Evolutionary conservation across 2,888 invertebrate species (phyloP).

Genomic region (Syrphus vitripennis): DNA sequence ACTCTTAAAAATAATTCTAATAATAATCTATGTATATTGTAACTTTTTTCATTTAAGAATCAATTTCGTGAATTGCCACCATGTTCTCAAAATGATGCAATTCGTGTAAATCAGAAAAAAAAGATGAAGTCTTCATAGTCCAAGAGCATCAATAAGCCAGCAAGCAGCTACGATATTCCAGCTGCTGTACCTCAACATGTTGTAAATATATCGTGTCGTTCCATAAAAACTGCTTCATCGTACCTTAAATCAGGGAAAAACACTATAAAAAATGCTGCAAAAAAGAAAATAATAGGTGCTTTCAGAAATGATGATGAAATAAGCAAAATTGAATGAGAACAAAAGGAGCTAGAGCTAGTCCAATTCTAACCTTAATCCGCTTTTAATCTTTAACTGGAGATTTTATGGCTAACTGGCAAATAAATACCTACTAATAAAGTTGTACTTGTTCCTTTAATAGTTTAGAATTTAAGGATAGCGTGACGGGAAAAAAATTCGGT

Average conservation of each 20-base stretch:
- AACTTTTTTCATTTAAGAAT: slow-evolving; percentile 75
- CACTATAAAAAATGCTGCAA: slow-evolving; percentile 60
- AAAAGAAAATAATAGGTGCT: slow-evolving; percentile 35
- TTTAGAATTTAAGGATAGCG: not conserved
- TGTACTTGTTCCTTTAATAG: slow-evolving; percentile 1
- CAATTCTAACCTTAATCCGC: not conserved
- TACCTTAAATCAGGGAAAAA: slow-evolving; percentile 78
- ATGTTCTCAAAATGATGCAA: slow-evolving; percentile 76
- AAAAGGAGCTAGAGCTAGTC: not conserved
- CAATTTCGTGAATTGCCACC: slow-evolving; percentile 79
- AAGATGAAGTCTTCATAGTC: slow-evolving; percentile 80
- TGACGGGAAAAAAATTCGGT: not conserved
- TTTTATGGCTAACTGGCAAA: not conserved
- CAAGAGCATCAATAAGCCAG: slow-evolving; percentile 76
- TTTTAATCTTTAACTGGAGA: too few species aligned
- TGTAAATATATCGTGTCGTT: slow-evolving; percentile 74
- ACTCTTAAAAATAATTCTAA: not conserved
- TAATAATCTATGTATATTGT: too few species aligned
- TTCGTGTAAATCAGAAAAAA: slow-evolving; percentile 79
- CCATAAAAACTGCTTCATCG: slow-evolving; percentile 77
- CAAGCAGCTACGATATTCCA: slow-evolving; percentile 2
- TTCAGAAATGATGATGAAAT: slow-evolving; percentile 27
- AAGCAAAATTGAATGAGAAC: slow-evolving; percentile 1
- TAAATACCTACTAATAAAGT: not conserved
- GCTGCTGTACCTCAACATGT: slow-evolving; percentile 75